Base-by-base conservation (phyloP, 2,113 vertebrate genomes). In the Eleginops maclovinus region DNA sequence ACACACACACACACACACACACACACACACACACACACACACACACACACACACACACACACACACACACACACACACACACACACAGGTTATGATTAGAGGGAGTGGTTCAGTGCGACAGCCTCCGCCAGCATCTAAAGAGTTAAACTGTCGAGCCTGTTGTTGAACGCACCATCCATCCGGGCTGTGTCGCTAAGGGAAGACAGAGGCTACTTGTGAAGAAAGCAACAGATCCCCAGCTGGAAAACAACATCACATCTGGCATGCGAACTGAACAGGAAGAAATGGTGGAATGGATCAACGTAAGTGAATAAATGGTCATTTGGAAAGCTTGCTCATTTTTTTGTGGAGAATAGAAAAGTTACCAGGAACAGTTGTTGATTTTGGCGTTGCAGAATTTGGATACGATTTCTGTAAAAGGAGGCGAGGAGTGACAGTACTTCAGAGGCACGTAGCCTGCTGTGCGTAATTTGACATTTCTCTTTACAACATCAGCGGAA, bases 221-320 rank as follows among this genome's bases (percentile, higher is more conserved):
- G 86, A 88, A 31, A 91, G 92, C 94, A 92, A 92, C 92, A 92
- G 87, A 90, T 94, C 77, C 77, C 82, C 88, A 68, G 83, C 79
- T 83, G 85, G 66, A 62, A 88, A 89, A 85, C 82, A 87, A 88
- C 54, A 81, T 21, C 85, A 59, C 87, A 86, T 86, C 85, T 87
- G 83, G 74, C 75, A 65, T 75, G 13, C 47, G 15, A 75, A 55
- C 46, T 22, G 75, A 44, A 60, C 62, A 50, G 12, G 26, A 15
- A 21, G 50, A 59, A 41, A 36, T 50, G 2, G 47, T 60, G 79
- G 71, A 36, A 9, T 60, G 1, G 65, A 54, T 53, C 55, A 16
- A 36, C 31, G 16, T 21, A 72, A 10, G 6, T 24, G 15, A 54
- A 61, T 70, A 13, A 24, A 74, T 1, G 22, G 24, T 71, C 31